A percentile compares a stretch with the other conserved stretches of the same genome.
Conservation (phyloP, 2,113 vertebrate species). For the Urocolius indicus region DNA sequence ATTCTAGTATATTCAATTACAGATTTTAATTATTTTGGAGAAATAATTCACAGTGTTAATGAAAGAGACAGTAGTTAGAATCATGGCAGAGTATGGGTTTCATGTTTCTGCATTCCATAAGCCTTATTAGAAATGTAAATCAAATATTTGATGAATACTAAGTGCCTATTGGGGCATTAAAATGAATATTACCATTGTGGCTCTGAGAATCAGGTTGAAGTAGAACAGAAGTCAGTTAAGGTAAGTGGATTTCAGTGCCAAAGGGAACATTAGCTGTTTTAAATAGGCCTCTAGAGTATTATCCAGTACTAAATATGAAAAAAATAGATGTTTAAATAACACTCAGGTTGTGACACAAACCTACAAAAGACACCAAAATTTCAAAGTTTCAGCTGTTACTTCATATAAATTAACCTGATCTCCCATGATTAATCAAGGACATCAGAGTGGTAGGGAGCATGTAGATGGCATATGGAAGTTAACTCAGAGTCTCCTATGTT, state of each 20-base stretch:
- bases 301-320: constrained; percentile 58
- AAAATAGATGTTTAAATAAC: constrained; percentile 65
- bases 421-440: neutral
- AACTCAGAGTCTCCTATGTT: neutral
- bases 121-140: constrained; percentile 83
- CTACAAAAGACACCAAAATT: constrained; percentile 42
- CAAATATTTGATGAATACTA: constrained; percentile 87
- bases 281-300: constrained; percentile 63
- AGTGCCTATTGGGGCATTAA: constrained; percentile 77
- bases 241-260: constrained; percentile 79
- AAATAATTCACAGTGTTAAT: constrained; percentile 78
- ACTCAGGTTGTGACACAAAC: constrained; percentile 22
- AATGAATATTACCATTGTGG: constrained; percentile 78
- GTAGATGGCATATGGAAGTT: neutral
- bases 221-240: constrained; percentile 81
- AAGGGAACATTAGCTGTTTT: constrained; percentile 79
- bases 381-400: neutral
- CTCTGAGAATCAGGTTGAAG: constrained; percentile 77
- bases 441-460: neutral
- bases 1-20: constrained; percentile 83
- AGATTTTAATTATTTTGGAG: constrained; percentile 81
- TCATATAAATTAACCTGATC: neutral
- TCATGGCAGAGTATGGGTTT: constrained; percentile 76
- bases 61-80: constrained; percentile 79
- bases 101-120: constrained; percentile 79